These are phyloP conservation scores for Campoplex capitator DNA, from an alignment of 2,888 invertebrate species.

Conservation along the genomic window DNA sequence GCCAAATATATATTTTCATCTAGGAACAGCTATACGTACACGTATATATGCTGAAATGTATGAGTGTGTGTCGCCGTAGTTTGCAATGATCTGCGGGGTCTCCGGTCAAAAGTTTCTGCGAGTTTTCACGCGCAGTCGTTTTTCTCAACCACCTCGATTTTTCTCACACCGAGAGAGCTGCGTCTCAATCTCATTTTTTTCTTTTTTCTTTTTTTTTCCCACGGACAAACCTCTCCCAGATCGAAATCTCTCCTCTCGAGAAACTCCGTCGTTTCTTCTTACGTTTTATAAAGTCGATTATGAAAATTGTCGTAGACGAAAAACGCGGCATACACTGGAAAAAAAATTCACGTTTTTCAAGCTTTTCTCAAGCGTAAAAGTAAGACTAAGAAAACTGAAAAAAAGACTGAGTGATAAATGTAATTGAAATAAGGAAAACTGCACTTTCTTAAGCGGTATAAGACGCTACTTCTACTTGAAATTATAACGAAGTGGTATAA, in stretches of 20 bases:
- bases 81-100: conserved; percentile 49
- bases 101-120: conserved; percentile 53
- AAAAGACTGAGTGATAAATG: conserved; percentile 1
- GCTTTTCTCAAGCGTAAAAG: neutral
- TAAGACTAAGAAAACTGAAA: neutral
- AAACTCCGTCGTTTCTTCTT: conserved; percentile 55
- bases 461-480: neutral
- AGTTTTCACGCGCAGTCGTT: conserved; percentile 56
- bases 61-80: conserved; percentile 38
- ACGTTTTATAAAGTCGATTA: conserved; percentile 25
- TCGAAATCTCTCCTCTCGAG: conserved; percentile 63
- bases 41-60: conserved; percentile 2
- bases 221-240: conserved; percentile 49
- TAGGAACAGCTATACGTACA: conserved; percentile 8
- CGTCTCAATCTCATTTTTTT: conserved; percentile 25
- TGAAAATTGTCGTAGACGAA: neutral
- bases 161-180: neutral
- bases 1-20: conserved; percentile 48
- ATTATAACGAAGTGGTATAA: neutral
- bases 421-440: neutral
- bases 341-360: neutral
- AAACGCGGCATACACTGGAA: neutral
- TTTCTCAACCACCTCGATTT: conserved; percentile 45
- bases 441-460: neutral
- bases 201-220: neutral